These are phyloP conservation scores for Spheniscus mendiculus DNA, from an alignment of 2,113 vertebrate species.

Conservation along the genomic window DNA sequence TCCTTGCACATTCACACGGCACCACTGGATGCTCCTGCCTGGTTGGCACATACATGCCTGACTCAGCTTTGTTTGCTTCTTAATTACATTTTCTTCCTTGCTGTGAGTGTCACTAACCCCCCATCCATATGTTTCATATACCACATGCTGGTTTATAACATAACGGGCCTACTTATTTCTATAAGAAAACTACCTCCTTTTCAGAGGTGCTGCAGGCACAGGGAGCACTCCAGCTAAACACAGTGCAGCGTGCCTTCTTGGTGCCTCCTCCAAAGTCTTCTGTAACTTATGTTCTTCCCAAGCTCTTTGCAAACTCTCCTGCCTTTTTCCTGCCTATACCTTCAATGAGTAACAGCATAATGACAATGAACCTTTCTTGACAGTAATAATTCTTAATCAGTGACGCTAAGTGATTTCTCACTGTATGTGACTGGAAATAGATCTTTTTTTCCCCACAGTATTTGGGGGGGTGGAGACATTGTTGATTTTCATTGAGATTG, in stretches of 20 bases:
- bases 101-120: not conserved
- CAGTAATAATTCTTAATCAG: not conserved
- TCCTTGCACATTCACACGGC: not conserved
- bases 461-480: not conserved
- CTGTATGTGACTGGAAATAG: not conserved
- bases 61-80: conserved; percentile 4
- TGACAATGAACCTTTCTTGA: not conserved
- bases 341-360: not conserved
- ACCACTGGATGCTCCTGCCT: not conserved
- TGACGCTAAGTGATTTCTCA: not conserved
- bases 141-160: not conserved
- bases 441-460: too few relatives aligned
- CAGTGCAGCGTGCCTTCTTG: not conserved
- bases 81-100: not conserved
- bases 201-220: not conserved
- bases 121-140: not conserved
- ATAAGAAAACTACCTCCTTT: not conserved
- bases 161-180: not conserved
- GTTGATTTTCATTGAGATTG: not conserved
- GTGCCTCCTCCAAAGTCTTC: not conserved
- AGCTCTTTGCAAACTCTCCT: not conserved
- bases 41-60: not conserved
- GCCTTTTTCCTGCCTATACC: not conserved
- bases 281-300: not conserved
- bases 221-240: not conserved